A percentile compares a stretch with the other conserved stretches of the same genome.
These are phyloP conservation scores for Trachythela sp. DNA, from an alignment of 64 coral and sea anemone species.

Conservation along the genomic window DNA sequence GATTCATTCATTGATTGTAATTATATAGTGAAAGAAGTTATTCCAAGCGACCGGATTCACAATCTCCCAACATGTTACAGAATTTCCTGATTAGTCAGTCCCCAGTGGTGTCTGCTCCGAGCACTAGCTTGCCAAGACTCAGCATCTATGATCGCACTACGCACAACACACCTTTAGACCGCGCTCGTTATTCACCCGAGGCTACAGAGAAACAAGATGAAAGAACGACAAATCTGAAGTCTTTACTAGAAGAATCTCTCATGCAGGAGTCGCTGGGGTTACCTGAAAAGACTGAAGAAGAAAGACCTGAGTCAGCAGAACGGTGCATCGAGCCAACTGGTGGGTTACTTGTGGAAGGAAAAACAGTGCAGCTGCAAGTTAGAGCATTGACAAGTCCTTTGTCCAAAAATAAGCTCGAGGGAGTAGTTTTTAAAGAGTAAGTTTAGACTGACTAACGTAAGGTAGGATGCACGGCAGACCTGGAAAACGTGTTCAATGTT, in stretches of 20 bases:
- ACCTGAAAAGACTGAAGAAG: background rate
- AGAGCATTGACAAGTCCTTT: background rate
- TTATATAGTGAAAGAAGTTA: background rate
- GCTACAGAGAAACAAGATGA: background rate
- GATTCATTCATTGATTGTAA: no score
- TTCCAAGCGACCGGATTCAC: background rate
- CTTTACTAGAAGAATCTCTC: background rate
- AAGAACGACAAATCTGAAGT: background rate
- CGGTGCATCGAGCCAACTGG: background rate
- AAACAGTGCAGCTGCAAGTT: background rate
- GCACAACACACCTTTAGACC: background rate
- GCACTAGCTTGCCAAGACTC: background rate
- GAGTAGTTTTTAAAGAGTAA: background rate
- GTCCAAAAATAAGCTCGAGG: background rate
- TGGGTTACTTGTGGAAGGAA: background rate
- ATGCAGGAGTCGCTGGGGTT: background rate
- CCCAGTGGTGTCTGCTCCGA: background rate
- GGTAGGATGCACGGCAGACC: no score
- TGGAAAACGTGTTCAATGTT: no score
- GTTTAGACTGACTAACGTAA: background rate
- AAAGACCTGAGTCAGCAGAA: background rate
- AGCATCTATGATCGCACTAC: background rate
- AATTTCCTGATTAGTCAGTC: background rate
- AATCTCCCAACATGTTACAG: background rate
- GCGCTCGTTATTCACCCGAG: background rate